These are phyloP conservation scores for Neopelma chrysocephalum DNA, from an alignment of 2,797 vertebrate species.

Conservation along the genomic window DNA sequence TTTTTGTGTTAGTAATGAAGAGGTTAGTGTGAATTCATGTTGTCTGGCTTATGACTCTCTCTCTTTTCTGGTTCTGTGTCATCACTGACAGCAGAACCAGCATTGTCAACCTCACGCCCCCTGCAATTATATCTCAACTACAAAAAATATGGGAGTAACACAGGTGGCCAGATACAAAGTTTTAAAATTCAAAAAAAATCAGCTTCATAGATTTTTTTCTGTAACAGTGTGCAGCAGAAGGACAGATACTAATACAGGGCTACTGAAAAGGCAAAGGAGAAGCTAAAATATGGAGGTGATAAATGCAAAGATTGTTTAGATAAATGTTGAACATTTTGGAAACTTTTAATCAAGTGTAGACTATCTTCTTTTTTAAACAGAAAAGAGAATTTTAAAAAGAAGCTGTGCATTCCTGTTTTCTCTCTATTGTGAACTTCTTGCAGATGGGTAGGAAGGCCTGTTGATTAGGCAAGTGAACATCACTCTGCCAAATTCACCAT, in stretches of 20 bases:
- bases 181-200: no score
- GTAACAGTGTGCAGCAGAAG: neutral
- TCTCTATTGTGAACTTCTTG: neutral
- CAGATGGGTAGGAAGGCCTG: neutral
- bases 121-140: neutral
- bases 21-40: neutral
- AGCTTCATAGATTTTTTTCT: neutral
- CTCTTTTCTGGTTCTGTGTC: neutral
- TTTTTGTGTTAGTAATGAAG: neutral
- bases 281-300: neutral
- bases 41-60: neutral
- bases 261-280: neutral
- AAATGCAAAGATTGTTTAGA: neutral
- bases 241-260: neutral
- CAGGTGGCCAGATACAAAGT: no score
- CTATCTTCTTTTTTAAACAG: neutral
- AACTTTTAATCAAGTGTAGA: neutral
- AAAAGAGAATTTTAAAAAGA: neutral
- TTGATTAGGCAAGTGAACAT: neutral
- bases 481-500: neutral
- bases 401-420: neutral
- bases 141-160: neutral
- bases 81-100: neutral
- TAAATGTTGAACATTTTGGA: neutral
- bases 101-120: neutral